phyloP scores from a whole-genome alignment of 2,797 vertebrate species.

The Lindbergichthys nudifrons region DNA sequence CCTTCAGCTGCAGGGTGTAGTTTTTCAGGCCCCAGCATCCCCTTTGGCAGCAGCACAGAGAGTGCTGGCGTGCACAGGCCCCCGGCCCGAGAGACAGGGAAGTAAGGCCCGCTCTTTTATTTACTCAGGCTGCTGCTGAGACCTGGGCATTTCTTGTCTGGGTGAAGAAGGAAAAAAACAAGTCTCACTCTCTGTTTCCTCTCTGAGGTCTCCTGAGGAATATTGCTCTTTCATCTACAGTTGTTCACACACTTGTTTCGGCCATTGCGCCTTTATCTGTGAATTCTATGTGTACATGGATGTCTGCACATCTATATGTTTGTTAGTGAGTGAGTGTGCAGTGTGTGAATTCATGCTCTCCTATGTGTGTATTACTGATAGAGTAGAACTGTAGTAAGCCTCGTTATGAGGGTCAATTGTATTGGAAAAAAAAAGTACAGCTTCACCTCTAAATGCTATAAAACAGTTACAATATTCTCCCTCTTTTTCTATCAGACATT shows the following conservation, averaged over 20 bases:
- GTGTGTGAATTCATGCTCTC: slow-evolving; percentile 6
- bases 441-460: slow-evolving; percentile 5
- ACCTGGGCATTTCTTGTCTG: slow-evolving; percentile 98
- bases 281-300: slow-evolving; percentile 55
- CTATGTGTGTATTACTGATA: slow-evolving; percentile 18
- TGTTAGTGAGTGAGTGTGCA: slow-evolving; percentile 35
- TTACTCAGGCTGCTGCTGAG: slow-evolving; percentile 97
- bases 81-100: slow-evolving; percentile 95
- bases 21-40: slow-evolving; percentile 97
- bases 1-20: slow-evolving; percentile 99
- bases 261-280: slow-evolving; percentile 83
- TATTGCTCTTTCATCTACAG: slow-evolving; percentile 90
- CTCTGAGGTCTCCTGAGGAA: slow-evolving; percentile 78
- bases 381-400: slow-evolving; percentile 11
- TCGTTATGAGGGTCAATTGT: slow-evolving; percentile 9
- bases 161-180: slow-evolving; percentile 89
- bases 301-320: slow-evolving; percentile 58
- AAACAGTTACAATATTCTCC: slow-evolving; percentile 22
- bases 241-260: slow-evolving; percentile 98
- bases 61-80: slow-evolving; percentile 91
- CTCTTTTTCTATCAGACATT: slow-evolving; percentile 4
- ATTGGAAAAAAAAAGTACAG: slow-evolving; percentile 6
- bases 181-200: slow-evolving; percentile 78
- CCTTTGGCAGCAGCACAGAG: slow-evolving; percentile 98
- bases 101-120: slow-evolving; percentile 97